These are phyloP conservation scores for Diploptera punctata DNA, from an alignment of 2,888 invertebrate genomes.

Conservation along the genomic window DNA sequence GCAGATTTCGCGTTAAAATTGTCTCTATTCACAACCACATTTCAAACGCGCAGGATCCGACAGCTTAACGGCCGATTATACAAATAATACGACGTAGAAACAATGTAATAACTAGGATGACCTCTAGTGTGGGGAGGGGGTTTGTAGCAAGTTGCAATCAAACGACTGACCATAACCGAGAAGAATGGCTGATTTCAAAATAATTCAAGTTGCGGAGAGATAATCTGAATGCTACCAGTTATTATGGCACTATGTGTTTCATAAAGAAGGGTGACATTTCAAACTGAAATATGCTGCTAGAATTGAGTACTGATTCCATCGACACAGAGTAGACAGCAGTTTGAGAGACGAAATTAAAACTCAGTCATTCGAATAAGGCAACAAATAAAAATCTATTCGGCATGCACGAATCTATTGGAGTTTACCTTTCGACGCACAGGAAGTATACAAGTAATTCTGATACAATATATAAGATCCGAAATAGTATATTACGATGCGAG, in stretches of 20 bases:
- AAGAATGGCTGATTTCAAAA: conserved; percentile 28
- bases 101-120: conserved; percentile 37
- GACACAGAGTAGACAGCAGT: too few species aligned
- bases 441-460: too few species aligned
- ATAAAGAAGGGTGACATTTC: not conserved
- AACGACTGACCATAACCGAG: not conserved
- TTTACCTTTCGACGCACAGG: too few species aligned
- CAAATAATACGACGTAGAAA: conserved; percentile 37
- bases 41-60: conserved; percentile 3
- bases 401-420: too few species aligned
- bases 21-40: conserved; percentile 31
- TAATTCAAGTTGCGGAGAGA: not conserved
- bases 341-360: too few species aligned
- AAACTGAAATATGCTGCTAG: not conserved
- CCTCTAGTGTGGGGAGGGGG: not conserved
- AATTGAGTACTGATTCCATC: too few species aligned
- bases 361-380: too few species aligned
- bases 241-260: conserved; percentile 18
- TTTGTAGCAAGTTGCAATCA: not conserved
- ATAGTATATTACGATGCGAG: too few species aligned
- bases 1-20: conserved; percentile 11
- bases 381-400: too few species aligned
- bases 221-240: conserved; percentile 9
- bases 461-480: too few species aligned
- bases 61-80: conserved; percentile 37